Percentiles rank a stretch among this genome's conserved stretches.
Evolutionary conservation across 2,797 vertebrate species (phyloP).

Genomic region (Centroberyx gerrardi): DNA sequence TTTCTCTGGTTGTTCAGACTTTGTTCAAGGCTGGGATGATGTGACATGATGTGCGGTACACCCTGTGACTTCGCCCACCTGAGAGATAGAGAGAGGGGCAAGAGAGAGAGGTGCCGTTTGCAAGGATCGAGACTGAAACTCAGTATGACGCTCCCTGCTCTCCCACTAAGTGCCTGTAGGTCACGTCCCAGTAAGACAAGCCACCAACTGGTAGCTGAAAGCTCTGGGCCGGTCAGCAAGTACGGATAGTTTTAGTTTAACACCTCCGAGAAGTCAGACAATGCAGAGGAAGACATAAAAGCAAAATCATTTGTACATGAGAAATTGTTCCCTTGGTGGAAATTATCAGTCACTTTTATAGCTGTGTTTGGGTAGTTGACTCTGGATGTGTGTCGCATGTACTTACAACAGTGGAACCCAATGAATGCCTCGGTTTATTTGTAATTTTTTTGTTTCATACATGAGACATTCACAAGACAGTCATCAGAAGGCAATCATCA

Average conservation of each 20-base stretch:
- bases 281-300: not conserved
- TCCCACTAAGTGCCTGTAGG: constrained; percentile 41
- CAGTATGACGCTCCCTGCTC: constrained; percentile 23
- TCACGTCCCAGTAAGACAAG: constrained; percentile 17
- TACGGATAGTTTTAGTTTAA: not conserved
- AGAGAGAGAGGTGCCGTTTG: constrained; percentile 2
- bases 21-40: constrained; percentile 60
- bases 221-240: not conserved
- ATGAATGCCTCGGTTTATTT: constrained; percentile 31
- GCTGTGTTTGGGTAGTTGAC: constrained; percentile 11
- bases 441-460: constrained; percentile 38
- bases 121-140: constrained; percentile 41
- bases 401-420: constrained; percentile 26
- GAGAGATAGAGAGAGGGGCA: constrained; percentile 19
- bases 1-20: constrained; percentile 21
- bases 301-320: constrained; percentile 35
- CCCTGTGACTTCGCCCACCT: constrained; percentile 67
- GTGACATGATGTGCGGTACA: constrained; percentile 67
- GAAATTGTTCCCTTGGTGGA: constrained; percentile 32
- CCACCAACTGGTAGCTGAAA: too few relatives aligned
- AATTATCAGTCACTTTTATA: constrained; percentile 40
- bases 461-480: constrained; percentile 42
- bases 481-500: constrained; percentile 44
- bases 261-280: not conserved
- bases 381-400: constrained; percentile 2